phyloP scores from a whole-genome alignment of 2,113 vertebrate species.

The Labeo catla region DNA sequence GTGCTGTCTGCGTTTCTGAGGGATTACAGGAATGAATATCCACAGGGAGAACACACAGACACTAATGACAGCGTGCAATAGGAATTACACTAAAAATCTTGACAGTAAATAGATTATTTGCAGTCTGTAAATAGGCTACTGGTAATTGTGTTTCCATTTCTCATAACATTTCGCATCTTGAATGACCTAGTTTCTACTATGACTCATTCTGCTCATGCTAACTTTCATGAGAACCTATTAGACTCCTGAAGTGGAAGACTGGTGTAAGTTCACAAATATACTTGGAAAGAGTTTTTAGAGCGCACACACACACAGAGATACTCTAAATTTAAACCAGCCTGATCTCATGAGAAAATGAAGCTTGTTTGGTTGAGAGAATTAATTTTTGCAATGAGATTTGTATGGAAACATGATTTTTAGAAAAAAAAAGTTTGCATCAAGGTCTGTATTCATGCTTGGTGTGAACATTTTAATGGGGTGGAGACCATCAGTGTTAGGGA shows the following conservation, averaged over 20 bases:
- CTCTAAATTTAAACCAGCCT: background rate
- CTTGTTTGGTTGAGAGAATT: background rate
- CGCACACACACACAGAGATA: background rate
- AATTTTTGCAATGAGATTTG: background rate
- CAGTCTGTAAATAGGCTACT: slow-evolving; percentile 16
- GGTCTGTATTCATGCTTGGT: too few relatives aligned
- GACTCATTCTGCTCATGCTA: slow-evolving; percentile 12
- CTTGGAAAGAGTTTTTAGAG: background rate
- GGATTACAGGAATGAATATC: slow-evolving; percentile 16
- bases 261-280: background rate
- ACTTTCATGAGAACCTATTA: background rate
- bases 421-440: too few relatives aligned
- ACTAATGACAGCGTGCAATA: background rate
- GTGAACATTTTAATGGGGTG: too few relatives aligned
- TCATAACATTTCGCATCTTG: background rate
- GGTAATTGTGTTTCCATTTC: slow-evolving; percentile 1
- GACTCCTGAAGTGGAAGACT: background rate
- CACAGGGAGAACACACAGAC: slow-evolving; percentile 24
- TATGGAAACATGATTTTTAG: background rate
- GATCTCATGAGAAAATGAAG: background rate
- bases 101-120: background rate
- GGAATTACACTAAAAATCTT: slow-evolving; percentile 1
- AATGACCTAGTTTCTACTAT: background rate
- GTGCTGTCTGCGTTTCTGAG: background rate
- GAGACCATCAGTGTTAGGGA: too few relatives aligned